Base-by-base conservation (phyloP, 2,113 vertebrate genomes). In the Hippopotamus amphibius region DNA sequence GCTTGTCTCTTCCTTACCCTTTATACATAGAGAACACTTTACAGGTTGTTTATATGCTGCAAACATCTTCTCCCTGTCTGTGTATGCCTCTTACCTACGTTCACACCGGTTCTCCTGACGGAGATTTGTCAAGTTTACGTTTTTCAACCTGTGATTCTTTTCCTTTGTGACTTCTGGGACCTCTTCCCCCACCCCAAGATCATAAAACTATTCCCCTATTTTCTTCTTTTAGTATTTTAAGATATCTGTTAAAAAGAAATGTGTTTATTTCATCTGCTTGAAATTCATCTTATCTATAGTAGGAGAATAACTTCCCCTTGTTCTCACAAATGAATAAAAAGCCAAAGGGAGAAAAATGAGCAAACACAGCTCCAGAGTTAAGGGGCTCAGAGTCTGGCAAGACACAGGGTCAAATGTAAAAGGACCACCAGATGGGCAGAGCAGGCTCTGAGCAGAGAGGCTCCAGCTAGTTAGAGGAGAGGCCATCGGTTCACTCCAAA, bases 161-260 rank as follows among this genome's bases (percentile, higher is more conserved):
- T 87, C 46, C 86, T 95, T 80, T 65, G 59, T 94, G 50, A 90
- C 14, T 89, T 66, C 41, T 30, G 50, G 65, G 24, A 30, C 33
- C 50, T 93, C 81, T 76, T 57, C 41, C 5, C 41, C 30, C 19
- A 61, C 16, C 26, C 85, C 24, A 88, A 63, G 17, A 82, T 65
- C 57, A 55, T 55, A 96, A 53, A 85, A 55, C 46, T 65, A 55
- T 33, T 71, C 66, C 28, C 46, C 41, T 72, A 53, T 69, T 81
- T 92, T 91, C 88, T 91, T 69, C 55, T 96, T 85, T 82, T 85
- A 68, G 46, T 50, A 63, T 9, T 74, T 88, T 17, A 88, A 69
- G 17, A 10, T 61, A 53, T 61, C 26, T 97, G 93, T 80, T 16
- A 55, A 63, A 4, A 2, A 50, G 92, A 95, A 63, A 55, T 15